These are phyloP conservation scores for Drosophila novamexicana DNA, from an alignment of 1,140 invertebrate genomes.

Conservation along the genomic window DNA sequence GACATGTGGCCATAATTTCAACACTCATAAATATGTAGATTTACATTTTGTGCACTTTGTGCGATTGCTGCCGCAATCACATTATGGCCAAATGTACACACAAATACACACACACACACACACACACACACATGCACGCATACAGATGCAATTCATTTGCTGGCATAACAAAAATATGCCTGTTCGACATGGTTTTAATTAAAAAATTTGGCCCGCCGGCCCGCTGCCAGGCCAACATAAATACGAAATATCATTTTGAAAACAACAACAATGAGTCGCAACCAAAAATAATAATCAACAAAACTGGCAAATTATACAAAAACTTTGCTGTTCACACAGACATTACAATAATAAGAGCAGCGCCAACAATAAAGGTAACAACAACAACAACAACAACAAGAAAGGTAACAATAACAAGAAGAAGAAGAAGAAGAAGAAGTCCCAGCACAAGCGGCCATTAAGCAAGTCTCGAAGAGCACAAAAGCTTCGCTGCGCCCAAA, in stretches of 20 bases:
- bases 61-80: constrained; percentile 28
- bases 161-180: constrained; percentile 24
- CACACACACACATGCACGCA: not conserved
- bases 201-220: constrained; percentile 26
- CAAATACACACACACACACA: not conserved
- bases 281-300: constrained; percentile 40
- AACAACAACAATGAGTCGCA: constrained; percentile 29
- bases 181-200: constrained; percentile 35
- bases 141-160: constrained; percentile 32
- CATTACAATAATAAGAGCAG: constrained; percentile 34
- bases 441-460: constrained; percentile 32
- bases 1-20: constrained; percentile 59
- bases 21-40: constrained; percentile 71
- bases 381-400: not conserved
- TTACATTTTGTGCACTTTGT: constrained; percentile 31
- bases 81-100: constrained; percentile 1
- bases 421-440: constrained; percentile 2
- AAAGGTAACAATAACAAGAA: not conserved
- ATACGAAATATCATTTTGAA: constrained; percentile 35
- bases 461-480: constrained; percentile 40
- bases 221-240: constrained; percentile 27
- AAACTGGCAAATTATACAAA: constrained; percentile 43
- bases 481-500: constrained; percentile 39
- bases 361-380: constrained; percentile 12
- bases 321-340: constrained; percentile 48